Percentiles rank a stretch among this genome's conserved stretches.
Conservation (phyloP, 1,140 invertebrate genomes). For the Drosophila yakuba region DNA sequence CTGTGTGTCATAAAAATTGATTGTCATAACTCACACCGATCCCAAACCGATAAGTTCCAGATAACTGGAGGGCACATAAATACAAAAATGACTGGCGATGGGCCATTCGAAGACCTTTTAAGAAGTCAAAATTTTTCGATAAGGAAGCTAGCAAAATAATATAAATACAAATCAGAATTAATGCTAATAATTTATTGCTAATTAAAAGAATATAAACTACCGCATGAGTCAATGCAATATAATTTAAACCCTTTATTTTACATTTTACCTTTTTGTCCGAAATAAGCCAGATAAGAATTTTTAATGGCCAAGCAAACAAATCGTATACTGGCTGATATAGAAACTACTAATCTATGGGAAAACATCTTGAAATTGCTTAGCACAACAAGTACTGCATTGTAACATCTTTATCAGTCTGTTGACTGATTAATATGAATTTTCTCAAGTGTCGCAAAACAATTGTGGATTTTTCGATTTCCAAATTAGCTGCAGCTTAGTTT, state of each 20-base stretch:
- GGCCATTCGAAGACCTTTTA: slow-evolving; percentile 29
- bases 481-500: slow-evolving; percentile 23
- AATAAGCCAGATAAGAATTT: slow-evolving; percentile 31
- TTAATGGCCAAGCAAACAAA: slow-evolving; percentile 28
- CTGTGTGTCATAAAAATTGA: slow-evolving; percentile 36
- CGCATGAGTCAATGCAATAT: slow-evolving; percentile 12
- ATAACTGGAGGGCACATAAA: slow-evolving; percentile 30
- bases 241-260: neutral
- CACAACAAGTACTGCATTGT: slow-evolving; percentile 35
- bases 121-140: neutral
- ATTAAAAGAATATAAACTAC: slow-evolving; percentile 21
- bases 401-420: slow-evolving; percentile 39
- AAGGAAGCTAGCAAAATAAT: slow-evolving; percentile 9
- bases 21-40: slow-evolving; percentile 24
- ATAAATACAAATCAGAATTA: slow-evolving; percentile 35
- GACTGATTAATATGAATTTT: slow-evolving; percentile 34
- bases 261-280: slow-evolving; percentile 14
- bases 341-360: slow-evolving; percentile 31
- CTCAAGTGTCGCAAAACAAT: slow-evolving; percentile 45
- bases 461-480: slow-evolving; percentile 13
- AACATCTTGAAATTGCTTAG: slow-evolving; percentile 35
- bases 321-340: slow-evolving; percentile 9
- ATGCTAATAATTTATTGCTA: slow-evolving; percentile 47
- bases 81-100: slow-evolving; percentile 30
- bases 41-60: slow-evolving; percentile 22